A percentile compares a stretch with the other conserved stretches of the same genome.
These are phyloP conservation scores for Monopis laevigella DNA, from an alignment of 2,888 invertebrate species.

Conservation along the genomic window DNA sequence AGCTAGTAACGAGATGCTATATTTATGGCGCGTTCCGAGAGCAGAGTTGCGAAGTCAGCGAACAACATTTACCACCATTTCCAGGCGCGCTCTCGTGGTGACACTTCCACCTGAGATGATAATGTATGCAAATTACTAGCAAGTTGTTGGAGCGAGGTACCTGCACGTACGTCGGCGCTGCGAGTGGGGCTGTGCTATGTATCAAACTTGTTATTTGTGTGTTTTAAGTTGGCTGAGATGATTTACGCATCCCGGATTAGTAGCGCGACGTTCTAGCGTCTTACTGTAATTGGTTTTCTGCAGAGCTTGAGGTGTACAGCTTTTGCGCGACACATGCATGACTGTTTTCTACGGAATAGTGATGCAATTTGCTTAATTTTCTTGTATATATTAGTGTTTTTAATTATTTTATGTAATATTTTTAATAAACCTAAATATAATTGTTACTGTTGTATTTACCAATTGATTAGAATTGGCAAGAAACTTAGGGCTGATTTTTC, in stretches of 20 bases:
- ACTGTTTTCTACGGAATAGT: too few relatives aligned
- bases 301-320: slow-evolving; percentile 42
- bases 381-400: too few relatives aligned
- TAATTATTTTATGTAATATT: too few relatives aligned
- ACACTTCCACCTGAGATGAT: slow-evolving; percentile 55
- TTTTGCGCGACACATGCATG: slow-evolving; percentile 11
- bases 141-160: slow-evolving; percentile 29
- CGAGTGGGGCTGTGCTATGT: slow-evolving; percentile 27
- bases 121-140: slow-evolving; percentile 62
- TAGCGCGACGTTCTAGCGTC: slow-evolving; percentile 4
- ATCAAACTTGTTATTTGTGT: slow-evolving; percentile 66
- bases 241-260: slow-evolving; percentile 46
- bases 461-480: too few relatives aligned
- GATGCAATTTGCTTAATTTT: too few relatives aligned
- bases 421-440: too few relatives aligned
- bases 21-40: slow-evolving; percentile 5
- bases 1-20: slow-evolving; percentile 8
- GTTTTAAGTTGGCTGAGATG: slow-evolving; percentile 49
- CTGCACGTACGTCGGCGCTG: slow-evolving; percentile 24
- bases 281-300: slow-evolving; percentile 38
- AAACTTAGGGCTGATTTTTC: too few relatives aligned
- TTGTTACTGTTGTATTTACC: too few relatives aligned
- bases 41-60: slow-evolving; percentile 13
- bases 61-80: slow-evolving; percentile 15
- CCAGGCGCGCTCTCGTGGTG: slow-evolving; percentile 9